Conservation (phyloP, 1,140 invertebrate species). For the Branchinecta lindahli region DNA sequence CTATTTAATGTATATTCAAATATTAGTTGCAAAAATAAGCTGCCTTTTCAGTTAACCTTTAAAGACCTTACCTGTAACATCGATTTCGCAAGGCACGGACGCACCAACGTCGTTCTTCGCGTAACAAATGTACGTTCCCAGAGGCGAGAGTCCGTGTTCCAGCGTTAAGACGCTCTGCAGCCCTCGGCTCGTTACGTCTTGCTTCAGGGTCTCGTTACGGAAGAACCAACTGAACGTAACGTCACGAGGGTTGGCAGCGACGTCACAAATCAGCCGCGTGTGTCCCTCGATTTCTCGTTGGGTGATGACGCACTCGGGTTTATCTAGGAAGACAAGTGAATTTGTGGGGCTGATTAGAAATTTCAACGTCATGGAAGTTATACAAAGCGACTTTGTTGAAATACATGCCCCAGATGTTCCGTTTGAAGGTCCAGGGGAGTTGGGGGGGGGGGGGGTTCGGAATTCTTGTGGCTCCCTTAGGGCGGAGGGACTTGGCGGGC, state of each 20-base stretch:
- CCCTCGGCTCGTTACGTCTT: constrained; percentile 40
- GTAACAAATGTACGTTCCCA: constrained; percentile 63
- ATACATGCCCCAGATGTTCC: background rate
- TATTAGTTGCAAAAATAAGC: too few relatives aligned
- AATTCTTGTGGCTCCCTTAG: too few relatives aligned
- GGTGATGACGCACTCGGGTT: constrained; percentile 65
- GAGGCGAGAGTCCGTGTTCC: constrained; percentile 45
- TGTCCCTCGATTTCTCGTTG: constrained; percentile 50
- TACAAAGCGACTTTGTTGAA: constrained; percentile 18
- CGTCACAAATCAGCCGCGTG: constrained; percentile 60
- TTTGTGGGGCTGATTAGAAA: too few relatives aligned
- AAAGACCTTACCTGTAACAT: constrained; percentile 57
- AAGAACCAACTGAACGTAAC: constrained; percentile 70
- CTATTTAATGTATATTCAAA: too few relatives aligned
- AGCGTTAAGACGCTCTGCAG: constrained; percentile 46
- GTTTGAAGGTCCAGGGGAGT: background rate
- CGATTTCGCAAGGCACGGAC: constrained; percentile 54
- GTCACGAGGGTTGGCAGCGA: constrained; percentile 58
- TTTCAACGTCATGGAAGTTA: constrained; percentile 21
- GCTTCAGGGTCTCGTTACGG: constrained; percentile 51
- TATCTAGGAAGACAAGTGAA: constrained; percentile 38
- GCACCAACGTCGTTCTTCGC: constrained; percentile 65
- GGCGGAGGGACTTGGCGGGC: too few relatives aligned
- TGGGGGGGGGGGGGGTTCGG: too few relatives aligned
- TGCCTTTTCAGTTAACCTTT: too few relatives aligned